Evolutionary conservation across 2,888 invertebrate species (phyloP), one percentile per base, ranked within the genome.

Genomic region (Synanthedon myopaeformis): DNA sequence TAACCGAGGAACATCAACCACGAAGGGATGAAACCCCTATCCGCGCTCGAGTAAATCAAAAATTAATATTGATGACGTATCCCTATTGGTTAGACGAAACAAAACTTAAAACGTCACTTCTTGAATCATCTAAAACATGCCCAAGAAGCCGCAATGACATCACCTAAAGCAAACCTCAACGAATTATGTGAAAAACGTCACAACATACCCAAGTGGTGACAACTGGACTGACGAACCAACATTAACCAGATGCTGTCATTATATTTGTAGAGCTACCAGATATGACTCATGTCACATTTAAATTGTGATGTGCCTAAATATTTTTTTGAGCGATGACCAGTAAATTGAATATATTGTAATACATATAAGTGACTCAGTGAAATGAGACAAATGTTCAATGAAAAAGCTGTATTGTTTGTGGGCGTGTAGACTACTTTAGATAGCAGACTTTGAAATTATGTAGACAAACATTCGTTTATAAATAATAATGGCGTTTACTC

Each of bases 131-230:
- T 57, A 55, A 54, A 59, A 60, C 59, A 59, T 60, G 59, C 57
- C 60, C 57, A 35, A 35, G 59, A 61, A 63, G 68, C 70, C 70
- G 58, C 69, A 71, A 70, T 82, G 81, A 80, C 72, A 74, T 82
- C 82, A 82, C 68, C 61, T 41, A 53, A 55, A 55, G 58, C 60
- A 64, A 65, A 64, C 58, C 59, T 57, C 60, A 59, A 67, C 64
- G 60, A 59, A 58, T 62, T 64, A 66, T 64, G 65, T 59, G 56
- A 56, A 55, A 62, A 59, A 69, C 79, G 79, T 82, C 76, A 78
- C 64, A 59, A 60, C 70, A 75, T 79, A 70, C 65, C 68, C 64
- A 56, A 72, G 66, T 63, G 70, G 70, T 80, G 81, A 82, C 74
- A 68, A 66, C 63, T 55, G 60, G 53, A 49, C 51, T 57, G 58